A percentile compares a stretch with the other conserved stretches of the same genome.
Evolutionary conservation across 64 coral and sea anemone genomes (phyloP).

Genomic region (Montipora sp.): DNA sequence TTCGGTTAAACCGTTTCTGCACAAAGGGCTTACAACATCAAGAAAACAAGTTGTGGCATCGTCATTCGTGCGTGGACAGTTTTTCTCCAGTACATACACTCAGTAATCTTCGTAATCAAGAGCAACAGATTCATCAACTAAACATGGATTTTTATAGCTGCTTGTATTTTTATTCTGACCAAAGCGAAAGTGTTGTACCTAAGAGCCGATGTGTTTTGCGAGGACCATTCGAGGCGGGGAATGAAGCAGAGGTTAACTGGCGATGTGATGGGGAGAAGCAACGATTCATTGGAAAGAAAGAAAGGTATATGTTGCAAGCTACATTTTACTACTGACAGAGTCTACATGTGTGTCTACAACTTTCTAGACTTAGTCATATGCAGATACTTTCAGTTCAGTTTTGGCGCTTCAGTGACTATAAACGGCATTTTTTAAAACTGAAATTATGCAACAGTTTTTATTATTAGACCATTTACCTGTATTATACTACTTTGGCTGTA

Average conservation of each 20-base stretch:
- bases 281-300: conserved; percentile 24
- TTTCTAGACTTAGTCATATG: not conserved
- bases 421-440: not conserved
- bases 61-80: not conserved
- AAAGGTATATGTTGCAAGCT: conserved; percentile 18
- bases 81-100: not conserved
- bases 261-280: conserved; percentile 27
- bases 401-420: not conserved
- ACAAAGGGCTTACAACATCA: not conserved
- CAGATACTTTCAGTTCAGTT: not conserved
- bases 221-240: conserved; percentile 37
- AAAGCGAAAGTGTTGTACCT: conserved; percentile 28
- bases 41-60: not conserved
- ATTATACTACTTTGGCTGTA: not conserved
- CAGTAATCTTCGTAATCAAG: not conserved
- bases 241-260: conserved; percentile 61
- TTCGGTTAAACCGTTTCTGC: not conserved
- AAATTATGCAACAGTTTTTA: not conserved
- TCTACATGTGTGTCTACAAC: not conserved
- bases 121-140: not conserved
- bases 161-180: conserved; percentile 61
- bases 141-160: conserved; percentile 54
- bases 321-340: not conserved
- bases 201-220: conserved; percentile 59
- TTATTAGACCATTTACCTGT: not conserved